Conservation (phyloP, 2,797 vertebrate genomes). For the Stomatorhinus walkeri region DNA sequence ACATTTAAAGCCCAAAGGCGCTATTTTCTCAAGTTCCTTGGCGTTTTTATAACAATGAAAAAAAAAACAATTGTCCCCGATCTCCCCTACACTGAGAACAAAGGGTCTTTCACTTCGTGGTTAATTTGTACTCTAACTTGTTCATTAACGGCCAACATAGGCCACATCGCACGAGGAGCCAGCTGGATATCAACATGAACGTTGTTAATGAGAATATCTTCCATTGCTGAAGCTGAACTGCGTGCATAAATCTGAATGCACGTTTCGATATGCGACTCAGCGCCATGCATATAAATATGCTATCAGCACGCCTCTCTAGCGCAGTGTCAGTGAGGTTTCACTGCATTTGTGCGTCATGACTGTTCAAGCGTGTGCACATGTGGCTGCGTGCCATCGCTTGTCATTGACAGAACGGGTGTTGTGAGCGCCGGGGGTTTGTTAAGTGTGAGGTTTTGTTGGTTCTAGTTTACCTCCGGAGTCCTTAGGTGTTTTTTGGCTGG, state of each 20-base stretch:
- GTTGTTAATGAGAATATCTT: background rate
- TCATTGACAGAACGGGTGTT: background rate
- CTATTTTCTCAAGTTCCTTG: background rate
- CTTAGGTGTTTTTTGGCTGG: background rate
- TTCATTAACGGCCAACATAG: background rate
- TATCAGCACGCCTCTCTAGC: background rate
- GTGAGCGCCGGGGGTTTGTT: background rate
- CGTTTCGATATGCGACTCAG: background rate
- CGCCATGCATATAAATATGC: slow-evolving; percentile 7
- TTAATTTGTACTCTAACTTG: background rate
- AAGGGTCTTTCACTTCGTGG: background rate
- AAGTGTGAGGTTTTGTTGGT: background rate
- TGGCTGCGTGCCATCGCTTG: background rate
- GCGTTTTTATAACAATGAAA: background rate
- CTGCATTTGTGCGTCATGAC: background rate
- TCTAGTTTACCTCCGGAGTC: background rate
- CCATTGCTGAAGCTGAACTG: background rate
- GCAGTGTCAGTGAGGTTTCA: background rate
- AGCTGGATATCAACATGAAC: background rate
- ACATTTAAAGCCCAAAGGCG: background rate
- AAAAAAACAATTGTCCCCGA: background rate
- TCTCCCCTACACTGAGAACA: background rate
- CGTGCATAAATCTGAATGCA: background rate
- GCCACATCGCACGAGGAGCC: background rate
- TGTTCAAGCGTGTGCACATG: background rate